These are phyloP conservation scores for Hipparchia sbordonii DNA, from an alignment of 2,888 invertebrate species.

Conservation along the genomic window DNA sequence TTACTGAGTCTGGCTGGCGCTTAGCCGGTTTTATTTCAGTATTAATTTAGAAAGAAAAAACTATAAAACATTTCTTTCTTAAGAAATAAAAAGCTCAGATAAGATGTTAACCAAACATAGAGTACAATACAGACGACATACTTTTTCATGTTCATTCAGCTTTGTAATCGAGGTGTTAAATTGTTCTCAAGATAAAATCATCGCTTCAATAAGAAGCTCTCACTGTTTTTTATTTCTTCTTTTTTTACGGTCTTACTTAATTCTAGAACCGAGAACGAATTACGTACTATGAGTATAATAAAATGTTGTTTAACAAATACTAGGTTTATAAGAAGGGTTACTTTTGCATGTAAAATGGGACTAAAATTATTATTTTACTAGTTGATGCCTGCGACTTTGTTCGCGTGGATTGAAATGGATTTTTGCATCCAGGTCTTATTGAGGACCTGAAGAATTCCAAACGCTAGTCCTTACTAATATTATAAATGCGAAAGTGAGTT, in stretches of 20 bases:
- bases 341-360: neutral
- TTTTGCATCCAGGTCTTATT: too few relatives aligned
- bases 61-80: slow-evolving; percentile 6
- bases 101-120: slow-evolving; percentile 37
- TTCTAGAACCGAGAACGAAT: slow-evolving; percentile 36
- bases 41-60: neutral
- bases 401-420: too few relatives aligned
- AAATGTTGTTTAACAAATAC: neutral
- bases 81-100: slow-evolving; percentile 37
- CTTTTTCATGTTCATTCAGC: slow-evolving; percentile 52
- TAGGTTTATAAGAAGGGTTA: neutral
- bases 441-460: too few relatives aligned
- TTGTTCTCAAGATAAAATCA: slow-evolving; percentile 43
- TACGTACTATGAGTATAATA: neutral
- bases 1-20: too few relatives aligned
- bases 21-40: neutral
- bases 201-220: slow-evolving; percentile 37
- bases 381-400: too few relatives aligned
- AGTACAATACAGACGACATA: slow-evolving; percentile 41
- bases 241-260: slow-evolving; percentile 34
- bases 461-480: too few relatives aligned
- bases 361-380: too few relatives aligned
- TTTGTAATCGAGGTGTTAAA: slow-evolving; percentile 53
- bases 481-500: too few relatives aligned
- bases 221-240: slow-evolving; percentile 31